Conservation (phyloP, 2,888 invertebrate genomes). For the Petrolisthes cinctipes region DNA sequence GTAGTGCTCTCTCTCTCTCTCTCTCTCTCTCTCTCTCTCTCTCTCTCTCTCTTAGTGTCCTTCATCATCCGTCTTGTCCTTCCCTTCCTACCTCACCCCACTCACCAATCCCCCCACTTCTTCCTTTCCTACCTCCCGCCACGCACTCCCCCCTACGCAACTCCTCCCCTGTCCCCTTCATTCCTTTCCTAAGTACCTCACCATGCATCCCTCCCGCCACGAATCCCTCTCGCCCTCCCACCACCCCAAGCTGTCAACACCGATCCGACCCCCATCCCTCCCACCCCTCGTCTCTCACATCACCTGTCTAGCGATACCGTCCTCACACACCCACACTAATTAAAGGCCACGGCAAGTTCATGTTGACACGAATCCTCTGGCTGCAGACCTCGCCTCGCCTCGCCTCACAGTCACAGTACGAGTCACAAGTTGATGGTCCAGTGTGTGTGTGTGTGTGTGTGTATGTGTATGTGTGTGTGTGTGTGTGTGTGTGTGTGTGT, state of each 20-base stretch:
- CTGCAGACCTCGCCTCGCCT: too few species aligned
- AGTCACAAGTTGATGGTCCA: too few species aligned
- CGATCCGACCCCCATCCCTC: conserved; percentile 2
- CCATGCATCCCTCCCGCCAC: background rate
- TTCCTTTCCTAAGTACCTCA: background rate
- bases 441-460: background rate
- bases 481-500: background rate
- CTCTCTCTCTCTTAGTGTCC: conserved; percentile 14
- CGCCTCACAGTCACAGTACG: too few species aligned
- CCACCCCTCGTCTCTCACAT: background rate
- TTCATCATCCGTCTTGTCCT: background rate
- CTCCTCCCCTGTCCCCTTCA: background rate
- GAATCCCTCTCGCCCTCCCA: conserved; percentile 11
- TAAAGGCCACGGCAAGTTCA: background rate
- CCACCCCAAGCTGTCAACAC: conserved; percentile 1
- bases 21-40: conserved; percentile 1
- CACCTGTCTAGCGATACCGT: background rate
- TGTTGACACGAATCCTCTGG: background rate
- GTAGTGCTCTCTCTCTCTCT: background rate
- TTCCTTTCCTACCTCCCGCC: background rate
- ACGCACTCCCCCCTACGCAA: background rate
- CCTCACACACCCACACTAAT: conserved; percentile 5
- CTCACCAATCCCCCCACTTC: background rate
- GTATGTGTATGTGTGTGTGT: background rate
- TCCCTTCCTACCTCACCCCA: background rate